Base-by-base conservation (phyloP, 2,797 vertebrate species). In the Platalea minor region DNA sequence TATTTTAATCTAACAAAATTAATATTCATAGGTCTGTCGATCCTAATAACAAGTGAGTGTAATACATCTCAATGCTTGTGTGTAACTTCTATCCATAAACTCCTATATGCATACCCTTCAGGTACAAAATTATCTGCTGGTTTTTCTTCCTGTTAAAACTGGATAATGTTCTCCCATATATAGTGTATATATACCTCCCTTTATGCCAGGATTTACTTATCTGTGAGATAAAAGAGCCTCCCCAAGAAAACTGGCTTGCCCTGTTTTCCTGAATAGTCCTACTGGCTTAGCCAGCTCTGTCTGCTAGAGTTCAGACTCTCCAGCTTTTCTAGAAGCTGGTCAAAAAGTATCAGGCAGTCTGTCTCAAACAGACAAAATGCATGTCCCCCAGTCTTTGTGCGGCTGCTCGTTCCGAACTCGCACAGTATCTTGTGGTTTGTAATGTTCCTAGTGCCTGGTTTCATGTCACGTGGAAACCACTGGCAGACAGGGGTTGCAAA, bases 131-230 rank as follows among this genome's bases (percentile, higher is more conserved):
- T 39, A 28, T 4, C 51, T 83, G 20, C 17, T 86, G 6, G 0
- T 74, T 70, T 60, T 54, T 26, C 5, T 75, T 51, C 33, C 37
- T 92, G 3, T 51, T 77, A 24, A 11, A 76, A 11, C 19, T 53
- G 33, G 7, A 46, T 51, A 17, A 43, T 50, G 5, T 9, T 85
- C 29, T 69, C 31, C 24, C 45, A 15, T 15, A 10, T 7, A 0
- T 0, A 20, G 3, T 13, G 46, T n/a, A 9, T 3, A 7, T 2
- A 24, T 25, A 33, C 8, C 14, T 78, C 25, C 37, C 11, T 43
- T 41, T 51, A 26, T 92, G 65, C 43, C 3, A 4, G n/a, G 18
- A 46, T 73, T 80, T 69, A n/a, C 33, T 70, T 24, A 11, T 9
- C 41, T 88, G 25, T 29, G 13, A 80, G 7, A 43, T 51, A 21